Evolutionary conservation across 2,113 vertebrate genomes (phyloP), one percentile per base, ranked within the genome.

Genomic region (Dendropsophus ebraccatus): DNA sequence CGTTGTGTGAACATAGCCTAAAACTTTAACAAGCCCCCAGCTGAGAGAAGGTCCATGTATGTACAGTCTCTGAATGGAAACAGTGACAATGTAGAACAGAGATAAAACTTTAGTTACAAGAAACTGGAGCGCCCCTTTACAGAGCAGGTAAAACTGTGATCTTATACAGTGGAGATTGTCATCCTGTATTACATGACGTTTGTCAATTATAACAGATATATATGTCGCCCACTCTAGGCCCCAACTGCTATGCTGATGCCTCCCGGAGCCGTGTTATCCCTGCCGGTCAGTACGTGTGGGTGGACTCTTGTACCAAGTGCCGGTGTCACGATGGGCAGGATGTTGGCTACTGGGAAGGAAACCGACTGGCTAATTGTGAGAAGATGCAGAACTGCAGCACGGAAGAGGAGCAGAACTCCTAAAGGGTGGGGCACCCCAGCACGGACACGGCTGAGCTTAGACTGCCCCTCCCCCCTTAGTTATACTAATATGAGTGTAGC

Each of bases 261-360:
- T 90, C 94, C 50, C 92, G 91, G 84, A 88, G 62, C 30, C 90
- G 89, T 32, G 92, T 96, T 86, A 96, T 96, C 82, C 94, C 94
- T 11, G 93, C 91, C 16, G 95, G 95, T 9, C 92, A 93, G 52
- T 89, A 92, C 0, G 73, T 94, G 70, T 96, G 95, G 95, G 91
- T 96, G 4, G 91, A 95, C 88, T 93, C 93, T 50, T 96, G 95
- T 90, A 96, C 94, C 87, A 94, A 92, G 88, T 96, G 95, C 52
- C 94, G 92, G 0, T 96, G 95, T 87, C 95, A 96, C 0, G 94
- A 95, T 0, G 93, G 94, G 19, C 93, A 95, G 87, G 95, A 96
- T 6, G 95, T 92, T 0, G 93, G 95, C 54, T 96, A 96, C 89
- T 96, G 95, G 95, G 94, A 96, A 88, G 95, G 95, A 69, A 95